Evolutionary conservation across 2,797 vertebrate species (phyloP).

Genomic region (Propithecus perrieri): DNA sequence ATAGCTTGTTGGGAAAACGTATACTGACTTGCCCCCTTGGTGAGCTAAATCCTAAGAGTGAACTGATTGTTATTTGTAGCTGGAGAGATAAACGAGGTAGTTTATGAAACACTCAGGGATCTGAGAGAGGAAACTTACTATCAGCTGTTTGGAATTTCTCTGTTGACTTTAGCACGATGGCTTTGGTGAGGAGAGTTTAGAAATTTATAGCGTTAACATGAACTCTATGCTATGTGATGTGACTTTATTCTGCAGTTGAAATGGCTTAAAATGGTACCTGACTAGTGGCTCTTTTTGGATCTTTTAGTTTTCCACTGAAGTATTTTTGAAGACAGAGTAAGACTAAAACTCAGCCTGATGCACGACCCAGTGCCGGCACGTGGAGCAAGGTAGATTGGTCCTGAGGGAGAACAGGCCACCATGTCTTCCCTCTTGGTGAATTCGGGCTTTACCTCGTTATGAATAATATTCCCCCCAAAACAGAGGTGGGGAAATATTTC

Average conservation of each 20-base stretch:
- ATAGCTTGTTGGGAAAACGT: conserved; percentile 16
- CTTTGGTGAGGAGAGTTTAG: background rate
- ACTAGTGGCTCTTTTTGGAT: background rate
- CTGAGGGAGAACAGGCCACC: background rate
- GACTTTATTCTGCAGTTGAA: conserved; percentile 8
- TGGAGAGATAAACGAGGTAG: conserved; percentile 32
- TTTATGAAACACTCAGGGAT: conserved; percentile 51
- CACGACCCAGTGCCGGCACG: background rate
- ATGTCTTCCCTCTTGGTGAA: background rate
- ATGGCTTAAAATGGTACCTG: background rate
- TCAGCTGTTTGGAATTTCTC: conserved; percentile 21
- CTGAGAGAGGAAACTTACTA: conserved; percentile 26
- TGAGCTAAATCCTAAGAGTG: background rate
- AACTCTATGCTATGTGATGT: background rate
- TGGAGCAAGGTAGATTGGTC: background rate
- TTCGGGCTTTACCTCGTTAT: background rate
- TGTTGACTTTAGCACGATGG: conserved; percentile 28
- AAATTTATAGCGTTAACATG: background rate
- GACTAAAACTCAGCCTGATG: background rate
- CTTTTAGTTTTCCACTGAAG: background rate
- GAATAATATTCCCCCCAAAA: background rate
- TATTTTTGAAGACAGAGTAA: conserved; percentile 11
- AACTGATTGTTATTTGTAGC: background rate
- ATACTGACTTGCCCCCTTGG: background rate
- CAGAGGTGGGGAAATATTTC: background rate